Percentiles rank a stretch among this genome's conserved stretches.
Evolutionary conservation across 2,113 vertebrate genomes (phyloP).

Genomic region (Petromus typicus): DNA sequence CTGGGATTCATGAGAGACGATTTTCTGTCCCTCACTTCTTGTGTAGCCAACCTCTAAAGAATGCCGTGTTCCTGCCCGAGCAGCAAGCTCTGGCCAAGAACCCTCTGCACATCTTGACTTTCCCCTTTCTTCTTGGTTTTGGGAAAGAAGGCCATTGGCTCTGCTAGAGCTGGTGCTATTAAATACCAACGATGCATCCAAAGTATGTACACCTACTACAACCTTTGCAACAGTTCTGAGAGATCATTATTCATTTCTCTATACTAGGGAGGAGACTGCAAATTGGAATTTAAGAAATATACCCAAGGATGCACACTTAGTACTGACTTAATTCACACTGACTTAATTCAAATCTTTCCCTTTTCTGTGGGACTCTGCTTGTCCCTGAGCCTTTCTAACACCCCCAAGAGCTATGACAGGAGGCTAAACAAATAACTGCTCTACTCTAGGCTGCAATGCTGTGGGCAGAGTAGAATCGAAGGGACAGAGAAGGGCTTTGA

Average conservation of each 20-base stretch:
- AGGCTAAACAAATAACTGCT: accelerated
- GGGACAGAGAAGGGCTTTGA: not conserved
- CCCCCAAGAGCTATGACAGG: not conserved
- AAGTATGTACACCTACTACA: not conserved
- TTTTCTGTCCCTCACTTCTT: not conserved
- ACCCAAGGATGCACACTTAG: not conserved
- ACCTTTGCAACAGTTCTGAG: not conserved
- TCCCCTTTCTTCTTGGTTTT: not conserved
- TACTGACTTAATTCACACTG: not conserved
- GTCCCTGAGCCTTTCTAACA: not conserved
- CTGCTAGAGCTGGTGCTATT: not conserved
- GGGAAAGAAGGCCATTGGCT: not conserved
- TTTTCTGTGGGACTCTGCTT: not conserved
- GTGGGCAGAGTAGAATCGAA: accelerated
- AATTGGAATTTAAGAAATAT: constrained; percentile 31
- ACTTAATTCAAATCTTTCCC: not conserved
- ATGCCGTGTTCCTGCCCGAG: not conserved
- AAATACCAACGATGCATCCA: too few species aligned
- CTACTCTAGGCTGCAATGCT: accelerated
- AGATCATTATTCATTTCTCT: not conserved
- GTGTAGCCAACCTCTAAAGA: not conserved
- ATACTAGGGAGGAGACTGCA: not conserved
- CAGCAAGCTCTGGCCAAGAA: not conserved
- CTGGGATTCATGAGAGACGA: not conserved
- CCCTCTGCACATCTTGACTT: not conserved